Conservation (phyloP, 2,113 vertebrate genomes). For the Colius striatus region DNA sequence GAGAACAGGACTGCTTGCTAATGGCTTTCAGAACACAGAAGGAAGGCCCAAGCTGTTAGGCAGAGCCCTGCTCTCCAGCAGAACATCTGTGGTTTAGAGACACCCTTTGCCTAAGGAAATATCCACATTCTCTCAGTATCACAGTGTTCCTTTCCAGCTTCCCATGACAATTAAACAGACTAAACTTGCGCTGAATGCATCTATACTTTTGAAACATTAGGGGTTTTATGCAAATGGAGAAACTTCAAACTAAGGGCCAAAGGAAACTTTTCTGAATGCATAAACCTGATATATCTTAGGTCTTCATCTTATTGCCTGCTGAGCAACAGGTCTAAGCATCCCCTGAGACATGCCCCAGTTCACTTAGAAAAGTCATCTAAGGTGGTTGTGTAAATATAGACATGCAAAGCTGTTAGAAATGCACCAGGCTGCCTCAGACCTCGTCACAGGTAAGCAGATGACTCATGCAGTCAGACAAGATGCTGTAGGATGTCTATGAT, state of each 20-base stretch:
- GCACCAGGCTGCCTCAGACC: neutral
- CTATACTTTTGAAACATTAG: neutral
- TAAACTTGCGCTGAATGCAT: neutral
- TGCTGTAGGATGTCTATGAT: neutral
- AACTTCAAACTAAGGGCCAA: neutral
- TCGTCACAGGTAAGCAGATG: rapidly evolving
- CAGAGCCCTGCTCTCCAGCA: neutral
- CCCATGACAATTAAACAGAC: neutral
- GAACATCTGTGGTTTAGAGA: neutral
- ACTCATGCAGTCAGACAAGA: neutral
- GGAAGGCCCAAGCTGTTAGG: neutral
- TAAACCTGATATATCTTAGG: neutral
- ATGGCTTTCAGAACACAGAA: neutral
- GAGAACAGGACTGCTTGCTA: neutral
- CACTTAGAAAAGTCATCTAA: neutral
- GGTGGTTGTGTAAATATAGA: neutral
- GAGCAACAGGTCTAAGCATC: neutral
- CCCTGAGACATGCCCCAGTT: neutral
- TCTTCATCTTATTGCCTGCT: neutral
- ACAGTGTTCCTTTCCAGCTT: neutral
- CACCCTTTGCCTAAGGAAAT: neutral
- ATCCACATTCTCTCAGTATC: neutral
- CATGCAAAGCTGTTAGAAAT: neutral
- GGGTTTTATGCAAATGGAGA: neutral
- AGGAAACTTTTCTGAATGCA: neutral